These are phyloP conservation scores for Drosophila bocqueti DNA, from an alignment of 1,140 invertebrate genomes.

Conservation along the genomic window DNA sequence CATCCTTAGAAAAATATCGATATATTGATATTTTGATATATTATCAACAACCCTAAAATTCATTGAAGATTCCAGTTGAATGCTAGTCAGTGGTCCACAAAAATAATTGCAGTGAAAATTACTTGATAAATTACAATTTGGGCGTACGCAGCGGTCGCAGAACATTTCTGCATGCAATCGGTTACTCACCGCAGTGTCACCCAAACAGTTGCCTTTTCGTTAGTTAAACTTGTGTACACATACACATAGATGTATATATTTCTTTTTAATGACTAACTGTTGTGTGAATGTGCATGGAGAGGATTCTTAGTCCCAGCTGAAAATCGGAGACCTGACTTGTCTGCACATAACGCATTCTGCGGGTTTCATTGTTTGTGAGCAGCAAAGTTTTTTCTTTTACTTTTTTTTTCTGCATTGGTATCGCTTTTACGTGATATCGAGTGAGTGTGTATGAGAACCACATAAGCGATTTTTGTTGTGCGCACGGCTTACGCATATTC, in stretches of 20 bases:
- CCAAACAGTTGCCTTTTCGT: slow-evolving; percentile 17
- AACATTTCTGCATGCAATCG: neutral
- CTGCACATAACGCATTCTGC: slow-evolving; percentile 8
- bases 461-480: slow-evolving; percentile 19
- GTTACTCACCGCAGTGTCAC: slow-evolving; percentile 20
- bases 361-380: slow-evolving; percentile 17
- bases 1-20: too few relatives aligned
- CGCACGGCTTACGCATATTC: slow-evolving; percentile 17
- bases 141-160: slow-evolving; percentile 11
- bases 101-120: slow-evolving; percentile 16
- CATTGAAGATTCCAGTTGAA: slow-evolving; percentile 14
- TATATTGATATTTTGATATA: too few relatives aligned
- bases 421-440: slow-evolving; percentile 20
- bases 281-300: slow-evolving; percentile 19
- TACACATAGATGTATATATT: slow-evolving; percentile 10
- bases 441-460: slow-evolving; percentile 17
- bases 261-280: slow-evolving; percentile 22
- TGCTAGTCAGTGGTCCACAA: slow-evolving; percentile 14
- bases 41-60: slow-evolving; percentile 2
- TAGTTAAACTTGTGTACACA: slow-evolving; percentile 17
- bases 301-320: slow-evolving; percentile 17
- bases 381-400: neutral
- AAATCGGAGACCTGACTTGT: slow-evolving; percentile 18
- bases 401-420: slow-evolving; percentile 1
- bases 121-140: slow-evolving; percentile 11